Base-by-base conservation (phyloP, 2,888 invertebrate genomes). In the Aporophyla lueneburgensis region DNA sequence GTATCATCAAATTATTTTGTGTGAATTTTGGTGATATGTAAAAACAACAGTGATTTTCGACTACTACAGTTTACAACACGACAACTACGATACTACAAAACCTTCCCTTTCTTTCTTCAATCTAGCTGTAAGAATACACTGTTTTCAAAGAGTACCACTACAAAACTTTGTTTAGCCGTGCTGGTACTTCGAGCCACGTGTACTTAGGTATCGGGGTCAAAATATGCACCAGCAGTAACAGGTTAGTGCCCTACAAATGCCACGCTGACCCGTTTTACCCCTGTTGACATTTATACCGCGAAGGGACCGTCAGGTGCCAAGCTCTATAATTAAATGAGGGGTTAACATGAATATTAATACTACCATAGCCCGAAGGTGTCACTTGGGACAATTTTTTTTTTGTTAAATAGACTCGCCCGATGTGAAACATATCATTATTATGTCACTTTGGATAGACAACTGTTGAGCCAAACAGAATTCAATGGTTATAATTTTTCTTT, bases 231-330 rank as follows among this genome's bases (percentile, higher is more conserved):
- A 58, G 49, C 78, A 68, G 80, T 77, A 83, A 84, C 84, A 75
- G 85, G 85, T 84, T 78, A 80, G 16, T 83, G 88, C 71, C 87
- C 87, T 85, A 87, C 88, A 88, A 87, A 87, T 88, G 86, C 69
- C 88, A 88, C 24, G 58, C 74, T 87, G 88, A 87, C 87, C 88
- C 77, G 70, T 69, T 87, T 84, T 67, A 81, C 85, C 80, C 72
- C 67, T 58, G 68, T 86, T 80, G 87, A 78, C 88, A 87, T 87
- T 87, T 88, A 78, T 76, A 78, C 65, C 53, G 68, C 63, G 63
- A 27, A 75, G 76, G 75, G 77, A 84, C 71, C 74, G 76, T 67
- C 77, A 74, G 73, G 81, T 86, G 69, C 56, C 59, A 62, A 71
- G 65, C 69, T 75, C 75, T 78, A 87, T 87, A 85, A 86, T 84